These are phyloP conservation scores for Machaerirhynchus nigripectus DNA, from an alignment of 2,113 vertebrate species.

Conservation along the genomic window DNA sequence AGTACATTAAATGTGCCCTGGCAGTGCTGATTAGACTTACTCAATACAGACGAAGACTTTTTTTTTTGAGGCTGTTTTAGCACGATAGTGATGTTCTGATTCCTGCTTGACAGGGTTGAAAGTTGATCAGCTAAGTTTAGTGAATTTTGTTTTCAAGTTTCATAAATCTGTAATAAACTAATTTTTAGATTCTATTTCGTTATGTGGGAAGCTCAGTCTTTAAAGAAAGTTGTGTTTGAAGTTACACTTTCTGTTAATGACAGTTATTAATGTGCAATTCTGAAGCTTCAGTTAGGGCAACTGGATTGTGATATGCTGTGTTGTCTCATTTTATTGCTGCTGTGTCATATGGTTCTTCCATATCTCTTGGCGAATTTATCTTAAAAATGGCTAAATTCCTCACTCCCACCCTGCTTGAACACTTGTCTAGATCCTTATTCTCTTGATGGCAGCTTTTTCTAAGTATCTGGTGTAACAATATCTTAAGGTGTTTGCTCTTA, in stretches of 20 bases:
- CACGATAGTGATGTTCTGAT: fast-evolving
- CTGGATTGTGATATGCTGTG: not conserved
- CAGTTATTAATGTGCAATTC: not conserved
- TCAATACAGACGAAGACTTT: not conserved
- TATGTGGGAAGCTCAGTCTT: not conserved
- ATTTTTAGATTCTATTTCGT: not conserved
- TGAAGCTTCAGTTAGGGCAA: not conserved
- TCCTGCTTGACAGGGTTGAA: not conserved
- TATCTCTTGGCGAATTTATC: not conserved
- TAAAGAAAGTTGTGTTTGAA: not conserved
- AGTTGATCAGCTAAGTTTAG: not conserved
- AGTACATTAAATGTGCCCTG: fast-evolving
- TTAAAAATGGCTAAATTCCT: not conserved
- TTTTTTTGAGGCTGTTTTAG: not conserved
- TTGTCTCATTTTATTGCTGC: not conserved
- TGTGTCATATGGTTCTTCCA: not conserved
- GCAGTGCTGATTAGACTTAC: not conserved
- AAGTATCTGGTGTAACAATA: not conserved
- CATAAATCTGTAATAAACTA: not conserved
- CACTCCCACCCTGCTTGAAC: not conserved
- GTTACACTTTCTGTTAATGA: not conserved
- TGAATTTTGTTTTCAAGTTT: not conserved
- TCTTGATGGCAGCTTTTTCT: not conserved
- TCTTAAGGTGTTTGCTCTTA: fast-evolving
- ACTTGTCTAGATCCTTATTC: not conserved